Conservation (phyloP, 1,140 invertebrate species). For the Drosophila parvula region DNA sequence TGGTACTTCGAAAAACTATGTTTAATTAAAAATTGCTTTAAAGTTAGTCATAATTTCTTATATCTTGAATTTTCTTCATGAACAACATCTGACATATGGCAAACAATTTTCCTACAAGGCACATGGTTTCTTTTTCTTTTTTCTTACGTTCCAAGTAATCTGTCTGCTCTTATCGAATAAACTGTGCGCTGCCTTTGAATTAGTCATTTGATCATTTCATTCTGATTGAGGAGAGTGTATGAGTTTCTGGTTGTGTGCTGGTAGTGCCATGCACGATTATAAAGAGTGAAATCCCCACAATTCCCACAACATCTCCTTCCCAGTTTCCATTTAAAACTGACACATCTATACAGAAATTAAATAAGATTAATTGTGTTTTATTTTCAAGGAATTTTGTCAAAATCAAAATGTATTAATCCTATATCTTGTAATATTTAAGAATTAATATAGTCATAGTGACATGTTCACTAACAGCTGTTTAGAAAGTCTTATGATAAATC, state of each 20-base stretch:
- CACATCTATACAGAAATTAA: slow-evolving; percentile 1
- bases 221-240: slow-evolving; percentile 21
- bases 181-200: slow-evolving; percentile 32
- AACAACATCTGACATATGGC: slow-evolving; percentile 7
- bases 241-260: slow-evolving; percentile 19
- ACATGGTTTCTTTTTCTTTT: background rate
- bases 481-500: background rate
- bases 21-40: no score
- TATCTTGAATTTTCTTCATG: background rate
- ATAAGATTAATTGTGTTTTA: background rate
- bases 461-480: background rate
- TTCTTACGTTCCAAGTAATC: slow-evolving; percentile 6
- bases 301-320: background rate
- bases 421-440: background rate
- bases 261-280: slow-evolving; percentile 46
- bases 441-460: background rate
- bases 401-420: background rate
- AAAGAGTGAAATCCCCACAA: slow-evolving; percentile 9
- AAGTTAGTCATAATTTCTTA: background rate
- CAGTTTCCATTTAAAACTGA: slow-evolving; percentile 5
- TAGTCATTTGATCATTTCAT: slow-evolving; percentile 36
- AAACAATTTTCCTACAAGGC: background rate
- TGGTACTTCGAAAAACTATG: no score
- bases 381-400: background rate
- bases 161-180: slow-evolving; percentile 24